These are phyloP conservation scores for Scaptomyza polygonia DNA, from an alignment of 2,888 invertebrate species.

Conservation along the genomic window DNA sequence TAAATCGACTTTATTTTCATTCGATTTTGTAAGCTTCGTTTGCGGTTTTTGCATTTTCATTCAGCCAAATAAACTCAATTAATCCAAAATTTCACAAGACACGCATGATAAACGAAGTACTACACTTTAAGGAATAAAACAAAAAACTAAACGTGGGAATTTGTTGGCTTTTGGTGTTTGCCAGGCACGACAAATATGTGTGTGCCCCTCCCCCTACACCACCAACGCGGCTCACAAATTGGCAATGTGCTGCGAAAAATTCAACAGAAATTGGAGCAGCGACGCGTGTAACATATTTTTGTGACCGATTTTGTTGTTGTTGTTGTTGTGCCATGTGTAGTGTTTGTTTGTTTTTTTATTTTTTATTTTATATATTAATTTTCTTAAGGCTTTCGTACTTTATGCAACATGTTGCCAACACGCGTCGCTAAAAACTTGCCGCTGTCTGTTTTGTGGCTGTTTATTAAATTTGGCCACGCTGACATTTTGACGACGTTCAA, in stretches of 20 bases:
- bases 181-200: slow-evolving; percentile 58
- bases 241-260: slow-evolving; percentile 59
- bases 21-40: slow-evolving; percentile 2
- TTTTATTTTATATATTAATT: slow-evolving; percentile 21
- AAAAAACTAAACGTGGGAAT: slow-evolving; percentile 73
- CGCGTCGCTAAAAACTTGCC: slow-evolving; percentile 54
- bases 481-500: slow-evolving; percentile 72
- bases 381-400: slow-evolving; percentile 27
- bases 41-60: slow-evolving; percentile 58
- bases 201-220: slow-evolving; percentile 15
- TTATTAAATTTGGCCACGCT: slow-evolving; percentile 70
- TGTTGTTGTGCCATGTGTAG: slow-evolving; percentile 10
- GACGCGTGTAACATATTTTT: slow-evolving; percentile 67
- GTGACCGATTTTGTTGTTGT: slow-evolving; percentile 31
- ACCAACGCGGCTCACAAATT: slow-evolving; percentile 55
- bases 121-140: slow-evolving; percentile 15
- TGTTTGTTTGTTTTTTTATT: slow-evolving; percentile 11
- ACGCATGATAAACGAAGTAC: slow-evolving; percentile 49
- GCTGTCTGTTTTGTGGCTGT: slow-evolving; percentile 55
- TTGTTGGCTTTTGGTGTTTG: slow-evolving; percentile 58
- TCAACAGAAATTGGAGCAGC: slow-evolving; percentile 53
- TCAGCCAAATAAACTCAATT: slow-evolving; percentile 74
- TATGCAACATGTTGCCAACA: slow-evolving; percentile 69
- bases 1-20: slow-evolving; percentile 68
- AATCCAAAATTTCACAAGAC: slow-evolving; percentile 55